These are phyloP conservation scores for Mionectes olivaceus DNA, from an alignment of 2,797 vertebrate species.

Conservation along the genomic window DNA sequence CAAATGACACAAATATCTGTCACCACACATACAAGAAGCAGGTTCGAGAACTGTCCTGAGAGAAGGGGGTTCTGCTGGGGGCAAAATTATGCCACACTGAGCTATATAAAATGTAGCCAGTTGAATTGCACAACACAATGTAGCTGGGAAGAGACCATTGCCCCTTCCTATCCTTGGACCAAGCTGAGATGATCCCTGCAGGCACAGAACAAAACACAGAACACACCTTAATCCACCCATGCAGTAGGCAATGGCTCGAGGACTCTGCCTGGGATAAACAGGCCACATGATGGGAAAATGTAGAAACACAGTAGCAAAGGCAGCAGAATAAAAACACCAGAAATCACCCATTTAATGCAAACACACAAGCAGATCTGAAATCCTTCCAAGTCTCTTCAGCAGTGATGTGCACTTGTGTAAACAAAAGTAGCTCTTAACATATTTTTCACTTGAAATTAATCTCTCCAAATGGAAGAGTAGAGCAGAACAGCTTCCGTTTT, in stretches of 20 bases:
- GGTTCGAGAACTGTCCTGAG: not conserved
- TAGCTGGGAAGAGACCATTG: not conserved
- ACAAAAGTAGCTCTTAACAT: conserved; percentile 3
- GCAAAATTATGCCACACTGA: not conserved
- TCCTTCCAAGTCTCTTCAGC: not conserved
- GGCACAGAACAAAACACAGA: not conserved
- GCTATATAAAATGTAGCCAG: not conserved
- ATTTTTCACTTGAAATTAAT: not conserved
- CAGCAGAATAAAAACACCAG: not conserved
- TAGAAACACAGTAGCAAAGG: not conserved
- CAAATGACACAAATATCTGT: not conserved
- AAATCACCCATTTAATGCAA: not conserved
- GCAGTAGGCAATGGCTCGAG: not conserved
- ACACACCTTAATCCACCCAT: not conserved
- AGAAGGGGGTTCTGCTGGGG: not conserved
- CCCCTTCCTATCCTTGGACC: not conserved
- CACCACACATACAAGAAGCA: not conserved
- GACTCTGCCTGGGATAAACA: not conserved
- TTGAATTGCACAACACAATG: not conserved
- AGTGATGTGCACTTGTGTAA: accelerated
- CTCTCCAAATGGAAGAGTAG: not conserved
- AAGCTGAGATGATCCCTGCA: not conserved
- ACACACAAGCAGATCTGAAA: not conserved
- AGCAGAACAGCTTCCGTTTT: not conserved
- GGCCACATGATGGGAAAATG: not conserved